Evolutionary conservation across 2,113 vertebrate genomes (phyloP).

Genomic region (Myotis brandtii): DNA sequence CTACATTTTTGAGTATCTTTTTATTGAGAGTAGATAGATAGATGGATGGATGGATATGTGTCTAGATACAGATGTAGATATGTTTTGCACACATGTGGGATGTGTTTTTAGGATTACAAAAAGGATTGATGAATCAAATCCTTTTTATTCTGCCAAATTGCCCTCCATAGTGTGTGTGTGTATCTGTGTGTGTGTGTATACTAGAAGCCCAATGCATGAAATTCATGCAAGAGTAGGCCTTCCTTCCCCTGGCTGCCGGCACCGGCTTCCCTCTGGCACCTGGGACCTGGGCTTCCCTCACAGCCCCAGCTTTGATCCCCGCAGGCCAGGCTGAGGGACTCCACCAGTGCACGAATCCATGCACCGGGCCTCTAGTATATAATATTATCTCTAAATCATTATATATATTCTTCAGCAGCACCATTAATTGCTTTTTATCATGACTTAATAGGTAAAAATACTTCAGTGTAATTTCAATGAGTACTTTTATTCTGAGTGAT

Average conservation of each 20-base stretch:
- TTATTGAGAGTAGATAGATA: background rate
- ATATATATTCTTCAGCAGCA: background rate
- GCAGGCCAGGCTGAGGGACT: no score
- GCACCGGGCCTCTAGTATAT: background rate
- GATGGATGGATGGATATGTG: background rate
- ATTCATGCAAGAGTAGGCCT: no score
- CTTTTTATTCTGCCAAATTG: background rate
- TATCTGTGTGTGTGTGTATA: no score
- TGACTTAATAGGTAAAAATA: background rate
- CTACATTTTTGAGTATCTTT: background rate
- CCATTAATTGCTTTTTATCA: background rate
- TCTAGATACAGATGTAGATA: background rate
- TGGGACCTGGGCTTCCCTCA: no score
- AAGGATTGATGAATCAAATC: background rate
- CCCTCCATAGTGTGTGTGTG: background rate
- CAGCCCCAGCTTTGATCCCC: no score
- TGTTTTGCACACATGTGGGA: background rate
- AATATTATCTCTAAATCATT: background rate
- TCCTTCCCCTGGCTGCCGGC: no score
- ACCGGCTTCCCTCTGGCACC: no score
- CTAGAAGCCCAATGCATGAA: no score
- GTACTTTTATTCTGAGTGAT: background rate
- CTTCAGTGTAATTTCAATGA: background rate
- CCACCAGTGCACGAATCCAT: no score
- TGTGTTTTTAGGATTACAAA: background rate